Evolutionary conservation across 2,113 vertebrate genomes (phyloP).

Genomic region (Brienomyrus brachyistius): DNA sequence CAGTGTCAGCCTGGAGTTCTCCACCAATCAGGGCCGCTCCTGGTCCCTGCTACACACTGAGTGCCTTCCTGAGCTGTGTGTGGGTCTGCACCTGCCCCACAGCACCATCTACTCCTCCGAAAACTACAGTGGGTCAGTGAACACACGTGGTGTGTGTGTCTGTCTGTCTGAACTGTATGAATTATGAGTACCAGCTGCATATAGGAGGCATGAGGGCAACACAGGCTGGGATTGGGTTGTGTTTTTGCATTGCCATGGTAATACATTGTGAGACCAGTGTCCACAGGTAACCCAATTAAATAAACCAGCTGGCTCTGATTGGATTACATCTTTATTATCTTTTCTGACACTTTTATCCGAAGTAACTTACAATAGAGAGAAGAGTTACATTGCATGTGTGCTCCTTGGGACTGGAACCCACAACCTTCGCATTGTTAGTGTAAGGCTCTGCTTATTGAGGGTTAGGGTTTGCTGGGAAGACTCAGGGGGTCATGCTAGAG

Average conservation of each 20-base stretch:
- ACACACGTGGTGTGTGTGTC: conserved; percentile 33
- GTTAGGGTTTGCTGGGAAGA: background rate
- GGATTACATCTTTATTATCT: background rate
- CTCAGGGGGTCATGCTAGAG: background rate
- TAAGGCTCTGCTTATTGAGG: background rate
- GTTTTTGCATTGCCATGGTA: background rate
- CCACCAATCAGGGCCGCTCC: conserved; percentile 85
- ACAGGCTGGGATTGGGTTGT: background rate
- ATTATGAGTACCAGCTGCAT: background rate
- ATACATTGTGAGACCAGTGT: background rate
- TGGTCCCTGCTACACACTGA: conserved; percentile 90
- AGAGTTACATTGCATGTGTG: background rate
- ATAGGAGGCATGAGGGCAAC: background rate
- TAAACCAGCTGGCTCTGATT: background rate
- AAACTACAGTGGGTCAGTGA: conserved; percentile 87
- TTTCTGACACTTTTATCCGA: background rate
- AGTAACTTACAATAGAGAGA: background rate
- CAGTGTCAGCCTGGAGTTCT: conserved; percentile 89
- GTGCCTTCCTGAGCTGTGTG: conserved; percentile 87
- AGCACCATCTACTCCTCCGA: conserved; percentile 92
- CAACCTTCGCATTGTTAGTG: background rate
- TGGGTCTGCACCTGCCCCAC: conserved; percentile 86
- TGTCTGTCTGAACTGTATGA: background rate
- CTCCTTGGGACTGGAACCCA: background rate
- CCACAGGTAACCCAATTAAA: background rate